phyloP scores from a whole-genome alignment of 2,113 vertebrate genomes.

The Xiphorhynchus elegans region DNA sequence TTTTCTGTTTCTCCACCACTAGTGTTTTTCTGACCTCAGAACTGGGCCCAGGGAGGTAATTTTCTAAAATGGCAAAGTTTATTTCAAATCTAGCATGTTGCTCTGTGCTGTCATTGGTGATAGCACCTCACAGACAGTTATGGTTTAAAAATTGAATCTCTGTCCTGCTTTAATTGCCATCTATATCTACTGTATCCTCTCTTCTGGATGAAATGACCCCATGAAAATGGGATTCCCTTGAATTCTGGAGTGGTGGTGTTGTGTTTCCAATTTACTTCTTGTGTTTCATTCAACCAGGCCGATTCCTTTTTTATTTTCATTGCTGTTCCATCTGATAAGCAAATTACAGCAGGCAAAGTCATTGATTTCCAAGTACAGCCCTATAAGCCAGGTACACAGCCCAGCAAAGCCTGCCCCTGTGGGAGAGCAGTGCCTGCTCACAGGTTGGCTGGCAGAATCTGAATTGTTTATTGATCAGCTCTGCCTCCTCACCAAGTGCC shows the following conservation, averaged over 20 bases:
- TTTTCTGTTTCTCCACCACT: neutral
- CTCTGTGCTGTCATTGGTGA: neutral
- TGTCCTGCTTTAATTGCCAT: neutral
- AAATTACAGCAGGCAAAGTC: neutral
- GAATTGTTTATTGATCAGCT: neutral
- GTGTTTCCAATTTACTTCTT: fast-evolving
- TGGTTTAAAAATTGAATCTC: neutral
- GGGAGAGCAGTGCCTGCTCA: neutral
- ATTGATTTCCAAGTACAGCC: neutral
- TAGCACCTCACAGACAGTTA: neutral
- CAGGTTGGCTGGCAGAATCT: neutral
- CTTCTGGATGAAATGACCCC: neutral
- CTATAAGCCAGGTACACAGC: fast-evolving
- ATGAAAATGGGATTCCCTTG: neutral
- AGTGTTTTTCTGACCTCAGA: neutral
- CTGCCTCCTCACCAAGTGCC: neutral
- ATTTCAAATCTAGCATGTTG: neutral
- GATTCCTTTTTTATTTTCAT: neutral
- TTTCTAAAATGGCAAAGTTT: neutral
- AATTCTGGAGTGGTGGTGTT: neutral
- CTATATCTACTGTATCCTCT: fast-evolving
- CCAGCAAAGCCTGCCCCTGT: neutral
- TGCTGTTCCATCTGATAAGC: neutral
- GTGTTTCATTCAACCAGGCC: neutral
- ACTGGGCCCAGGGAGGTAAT: neutral